These are phyloP conservation scores for Disparrhopalites patrizii DNA, from an alignment of 2,888 invertebrate species.

Conservation along the genomic window DNA sequence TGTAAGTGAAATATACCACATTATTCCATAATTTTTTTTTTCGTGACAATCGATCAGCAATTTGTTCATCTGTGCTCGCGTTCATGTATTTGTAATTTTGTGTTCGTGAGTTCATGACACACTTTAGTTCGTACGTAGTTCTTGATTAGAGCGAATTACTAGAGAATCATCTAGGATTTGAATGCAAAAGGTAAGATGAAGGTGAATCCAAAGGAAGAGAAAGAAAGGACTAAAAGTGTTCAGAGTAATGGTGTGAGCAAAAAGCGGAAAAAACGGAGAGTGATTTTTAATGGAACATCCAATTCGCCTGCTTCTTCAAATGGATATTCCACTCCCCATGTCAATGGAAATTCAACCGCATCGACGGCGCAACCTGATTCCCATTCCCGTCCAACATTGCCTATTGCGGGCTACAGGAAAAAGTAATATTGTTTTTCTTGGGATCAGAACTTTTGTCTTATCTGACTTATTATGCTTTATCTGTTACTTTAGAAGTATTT, in stretches of 20 bases:
- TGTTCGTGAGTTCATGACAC: no score
- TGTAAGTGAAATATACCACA: no score
- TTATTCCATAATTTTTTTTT: no score
- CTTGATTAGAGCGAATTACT: no score
- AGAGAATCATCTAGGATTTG: no score
- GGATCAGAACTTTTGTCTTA: not conserved
- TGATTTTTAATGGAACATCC: not conserved
- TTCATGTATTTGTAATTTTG: no score
- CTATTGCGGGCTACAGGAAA: constrained; percentile 7
- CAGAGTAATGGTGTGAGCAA: not conserved
- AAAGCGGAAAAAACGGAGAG: not conserved
- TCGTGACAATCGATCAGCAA: no score
- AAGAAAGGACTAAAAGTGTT: not conserved
- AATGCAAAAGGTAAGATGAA: no score
- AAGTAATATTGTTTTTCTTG: not conserved
- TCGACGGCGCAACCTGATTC: not conserved
- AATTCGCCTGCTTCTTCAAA: not conserved
- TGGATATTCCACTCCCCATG: no score
- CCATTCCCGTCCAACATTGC: constrained; percentile 3
- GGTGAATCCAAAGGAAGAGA: not conserved
- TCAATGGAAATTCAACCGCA: not conserved
- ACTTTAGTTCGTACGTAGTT: no score
- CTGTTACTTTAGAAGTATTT: not conserved
- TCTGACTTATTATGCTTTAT: not conserved
- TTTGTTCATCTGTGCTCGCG: no score